These are phyloP conservation scores for Callinectes sapidus DNA, from an alignment of 2,888 invertebrate species.

Conservation along the genomic window DNA sequence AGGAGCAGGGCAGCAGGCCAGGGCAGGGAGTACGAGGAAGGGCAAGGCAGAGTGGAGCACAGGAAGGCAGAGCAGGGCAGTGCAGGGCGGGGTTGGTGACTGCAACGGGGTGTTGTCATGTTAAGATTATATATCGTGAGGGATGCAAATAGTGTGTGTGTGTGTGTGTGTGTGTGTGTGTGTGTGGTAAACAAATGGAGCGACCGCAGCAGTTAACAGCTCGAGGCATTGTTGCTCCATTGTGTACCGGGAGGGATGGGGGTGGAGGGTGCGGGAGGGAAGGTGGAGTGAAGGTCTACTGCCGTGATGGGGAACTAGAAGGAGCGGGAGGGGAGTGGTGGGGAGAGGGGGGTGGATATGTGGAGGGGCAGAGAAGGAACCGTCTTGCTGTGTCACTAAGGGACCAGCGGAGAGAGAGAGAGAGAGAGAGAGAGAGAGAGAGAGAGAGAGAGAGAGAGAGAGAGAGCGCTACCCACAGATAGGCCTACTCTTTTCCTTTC, in stretches of 20 bases:
- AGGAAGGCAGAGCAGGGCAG: not conserved
- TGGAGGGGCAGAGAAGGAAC: not conserved
- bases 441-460: not conserved
- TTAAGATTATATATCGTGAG: not conserved
- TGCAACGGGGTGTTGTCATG: not conserved
- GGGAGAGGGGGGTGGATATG: not conserved
- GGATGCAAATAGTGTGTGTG: conserved; percentile 28
- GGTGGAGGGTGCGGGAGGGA: not conserved
- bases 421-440: not conserved
- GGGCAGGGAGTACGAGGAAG: not conserved
- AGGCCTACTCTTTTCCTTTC: not conserved
- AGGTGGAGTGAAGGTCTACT: conserved; percentile 16
- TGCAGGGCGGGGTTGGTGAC: not conserved
- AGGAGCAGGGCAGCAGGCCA: not conserved
- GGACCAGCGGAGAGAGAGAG: not conserved
- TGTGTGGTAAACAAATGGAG: conserved; percentile 12
- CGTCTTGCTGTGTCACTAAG: conserved; percentile 24
- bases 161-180: conserved; percentile 22
- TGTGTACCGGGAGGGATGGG: not conserved
- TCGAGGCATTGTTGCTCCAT: not conserved
- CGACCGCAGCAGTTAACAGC: conserved; percentile 19
- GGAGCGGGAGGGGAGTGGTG: not conserved
- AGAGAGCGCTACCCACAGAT: not conserved
- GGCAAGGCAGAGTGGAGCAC: not conserved
- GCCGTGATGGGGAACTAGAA: not conserved